phyloP scores from a whole-genome alignment of 1,140 invertebrate genomes.

The Lerema accius region DNA sequence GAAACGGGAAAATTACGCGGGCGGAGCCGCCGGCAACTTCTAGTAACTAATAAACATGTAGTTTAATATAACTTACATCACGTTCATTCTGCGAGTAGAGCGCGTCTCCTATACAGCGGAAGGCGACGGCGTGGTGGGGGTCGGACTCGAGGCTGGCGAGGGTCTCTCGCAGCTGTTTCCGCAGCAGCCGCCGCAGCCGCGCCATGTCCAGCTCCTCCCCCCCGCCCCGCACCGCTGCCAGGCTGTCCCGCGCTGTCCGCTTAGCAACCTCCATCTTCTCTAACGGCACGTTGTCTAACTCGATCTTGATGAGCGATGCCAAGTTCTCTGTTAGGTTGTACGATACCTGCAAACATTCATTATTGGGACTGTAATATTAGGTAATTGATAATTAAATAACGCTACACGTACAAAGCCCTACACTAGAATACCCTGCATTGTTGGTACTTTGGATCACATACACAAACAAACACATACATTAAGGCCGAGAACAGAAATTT shows the following conservation, averaged over 20 bases:
- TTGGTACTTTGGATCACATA: too few species aligned
- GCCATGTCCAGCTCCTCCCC: constrained; percentile 88
- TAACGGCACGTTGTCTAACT: constrained; percentile 90
- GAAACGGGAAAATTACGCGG: too few species aligned
- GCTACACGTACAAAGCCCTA: too few species aligned
- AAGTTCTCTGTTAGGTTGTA: constrained; percentile 89
- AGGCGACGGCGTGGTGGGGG: constrained; percentile 90
- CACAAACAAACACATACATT: too few species aligned
- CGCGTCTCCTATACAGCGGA: constrained; percentile 91
- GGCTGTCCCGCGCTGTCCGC: constrained; percentile 83
- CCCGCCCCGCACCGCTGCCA: constrained; percentile 77
- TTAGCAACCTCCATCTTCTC: constrained; percentile 86
- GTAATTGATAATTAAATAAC: too few species aligned
- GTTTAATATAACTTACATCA: too few species aligned
- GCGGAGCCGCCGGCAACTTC: too few species aligned
- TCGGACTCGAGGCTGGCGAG: constrained; percentile 89
- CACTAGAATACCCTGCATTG: too few species aligned
- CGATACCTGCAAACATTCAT: constrained; percentile 81
- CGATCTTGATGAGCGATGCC: constrained; percentile 86
- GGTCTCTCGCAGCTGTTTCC: constrained; percentile 88
- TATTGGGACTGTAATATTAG: background rate
- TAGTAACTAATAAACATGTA: too few species aligned
- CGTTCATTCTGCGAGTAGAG: constrained; percentile 90
- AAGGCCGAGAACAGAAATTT: too few species aligned
- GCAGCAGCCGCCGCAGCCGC: constrained; percentile 88